Percentiles rank a stretch among this genome's conserved stretches.
phyloP scores from a whole-genome alignment of 1,140 invertebrate species.

The Tetragonula clypearis region DNA sequence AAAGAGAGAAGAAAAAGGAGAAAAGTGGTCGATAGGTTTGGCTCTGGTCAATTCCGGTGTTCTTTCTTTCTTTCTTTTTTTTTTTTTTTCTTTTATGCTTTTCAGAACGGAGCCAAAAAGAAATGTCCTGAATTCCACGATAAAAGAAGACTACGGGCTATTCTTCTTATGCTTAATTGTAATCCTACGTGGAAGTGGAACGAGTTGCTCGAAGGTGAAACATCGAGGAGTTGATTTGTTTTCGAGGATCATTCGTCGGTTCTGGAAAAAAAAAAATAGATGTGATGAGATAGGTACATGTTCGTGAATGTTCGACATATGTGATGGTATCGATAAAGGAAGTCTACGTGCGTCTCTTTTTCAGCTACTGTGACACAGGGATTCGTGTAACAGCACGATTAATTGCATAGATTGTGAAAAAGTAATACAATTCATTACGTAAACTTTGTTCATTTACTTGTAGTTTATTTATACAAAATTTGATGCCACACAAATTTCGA shows the following conservation, averaged over 20 bases:
- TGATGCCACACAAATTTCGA: too few species aligned
- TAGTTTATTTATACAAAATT: too few species aligned
- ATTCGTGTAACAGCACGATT: too few species aligned
- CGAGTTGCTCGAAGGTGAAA: neutral
- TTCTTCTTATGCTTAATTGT: constrained; percentile 37
- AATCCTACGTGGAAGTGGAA: constrained; percentile 4
- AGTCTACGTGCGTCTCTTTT: too few species aligned
- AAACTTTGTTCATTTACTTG: too few species aligned
- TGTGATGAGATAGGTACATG: neutral
- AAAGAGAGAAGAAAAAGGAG: neutral
- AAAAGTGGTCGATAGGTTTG: neutral
- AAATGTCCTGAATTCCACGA: constrained; percentile 56
- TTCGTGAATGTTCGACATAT: too few species aligned
- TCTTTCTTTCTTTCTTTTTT: too few species aligned
- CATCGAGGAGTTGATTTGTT: neutral
- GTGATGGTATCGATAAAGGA: too few species aligned
- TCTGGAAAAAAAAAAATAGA: too few species aligned
- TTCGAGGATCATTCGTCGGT: neutral
- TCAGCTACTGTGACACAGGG: too few species aligned
- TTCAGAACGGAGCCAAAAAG: constrained; percentile 40
- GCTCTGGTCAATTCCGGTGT: constrained; percentile 5
- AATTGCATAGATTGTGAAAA: too few species aligned
- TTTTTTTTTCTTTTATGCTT: neutral
- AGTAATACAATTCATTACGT: too few species aligned
- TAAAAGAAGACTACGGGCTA: constrained; percentile 39